These are phyloP conservation scores for Protaetia brevitarsis DNA, from an alignment of 1,140 invertebrate genomes.

Conservation along the genomic window DNA sequence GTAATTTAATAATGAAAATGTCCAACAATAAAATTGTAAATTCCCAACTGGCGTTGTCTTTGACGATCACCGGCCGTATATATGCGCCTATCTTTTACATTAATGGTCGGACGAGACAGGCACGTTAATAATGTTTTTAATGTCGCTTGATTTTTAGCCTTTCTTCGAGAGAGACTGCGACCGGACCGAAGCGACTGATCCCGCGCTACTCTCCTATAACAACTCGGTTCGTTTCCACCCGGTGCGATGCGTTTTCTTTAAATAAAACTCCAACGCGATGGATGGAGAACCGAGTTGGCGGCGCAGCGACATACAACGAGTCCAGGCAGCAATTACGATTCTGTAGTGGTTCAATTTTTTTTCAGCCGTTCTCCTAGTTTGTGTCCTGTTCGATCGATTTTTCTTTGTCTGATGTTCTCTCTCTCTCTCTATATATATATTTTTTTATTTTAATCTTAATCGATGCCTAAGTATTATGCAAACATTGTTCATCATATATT, in stretches of 20 bases:
- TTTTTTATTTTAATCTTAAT: too few species aligned
- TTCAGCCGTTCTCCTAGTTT: not conserved
- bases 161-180: too few species aligned
- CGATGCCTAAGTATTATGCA: too few species aligned
- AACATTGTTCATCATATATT: too few species aligned
- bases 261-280: too few species aligned
- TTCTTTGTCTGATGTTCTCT: too few species aligned
- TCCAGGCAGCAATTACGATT: conserved; percentile 16
- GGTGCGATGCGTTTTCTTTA: not conserved
- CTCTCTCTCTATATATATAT: too few species aligned
- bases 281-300: too few species aligned
- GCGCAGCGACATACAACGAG: too few species aligned
- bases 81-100: conserved; percentile 18
- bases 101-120: conserved; percentile 14
- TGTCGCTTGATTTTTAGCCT: conserved; percentile 9
- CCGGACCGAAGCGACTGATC: too few species aligned
- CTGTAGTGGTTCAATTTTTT: conserved; percentile 14
- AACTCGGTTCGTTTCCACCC: not conserved
- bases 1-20: conserved; percentile 19
- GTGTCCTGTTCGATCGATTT: not conserved
- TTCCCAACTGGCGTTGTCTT: conserved; percentile 3
- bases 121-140: conserved; percentile 17
- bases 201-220: too few species aligned
- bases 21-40: conserved; percentile 17
- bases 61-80: conserved; percentile 10